Conservation (phyloP, 2,888 invertebrate genomes). For the Cryptus armator region DNA sequence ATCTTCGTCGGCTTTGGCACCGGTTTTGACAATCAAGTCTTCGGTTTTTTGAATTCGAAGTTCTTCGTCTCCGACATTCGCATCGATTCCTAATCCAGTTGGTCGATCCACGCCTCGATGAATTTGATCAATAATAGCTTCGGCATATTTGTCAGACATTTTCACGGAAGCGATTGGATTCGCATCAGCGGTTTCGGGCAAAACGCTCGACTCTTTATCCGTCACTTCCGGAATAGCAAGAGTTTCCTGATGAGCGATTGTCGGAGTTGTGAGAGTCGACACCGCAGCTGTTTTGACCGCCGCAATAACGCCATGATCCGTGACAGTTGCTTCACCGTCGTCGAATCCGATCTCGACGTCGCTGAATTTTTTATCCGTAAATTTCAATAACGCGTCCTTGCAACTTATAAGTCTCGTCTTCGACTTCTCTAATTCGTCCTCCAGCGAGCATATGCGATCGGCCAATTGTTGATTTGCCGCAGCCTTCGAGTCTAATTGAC, state of each 20-base stretch:
- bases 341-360: slow-evolving; percentile 73
- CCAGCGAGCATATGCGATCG: slow-evolving; percentile 85
- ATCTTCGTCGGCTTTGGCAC: not conserved
- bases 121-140: slow-evolving; percentile 30
- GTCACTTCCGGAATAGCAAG: slow-evolving; percentile 21
- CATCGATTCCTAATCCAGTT: slow-evolving; percentile 43
- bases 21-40: not conserved
- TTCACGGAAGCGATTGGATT: slow-evolving; percentile 22
- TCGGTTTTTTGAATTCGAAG: not conserved
- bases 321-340: slow-evolving; percentile 69
- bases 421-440: slow-evolving; percentile 86
- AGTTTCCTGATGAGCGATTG: slow-evolving; percentile 48
- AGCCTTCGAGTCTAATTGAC: slow-evolving; percentile 87
- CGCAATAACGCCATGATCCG: slow-evolving; percentile 53
- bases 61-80: slow-evolving; percentile 51
- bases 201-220: slow-evolving; percentile 42
- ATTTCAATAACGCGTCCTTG: slow-evolving; percentile 86
- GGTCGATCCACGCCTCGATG: slow-evolving; percentile 52
- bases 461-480: slow-evolving; percentile 86
- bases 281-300: slow-evolving; percentile 33
- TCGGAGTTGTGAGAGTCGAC: slow-evolving; percentile 55
- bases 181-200: slow-evolving; percentile 32
- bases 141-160: slow-evolving; percentile 36
- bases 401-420: slow-evolving; percentile 86
- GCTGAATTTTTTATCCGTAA: slow-evolving; percentile 86